Evolutionary conservation across 1,140 invertebrate species (phyloP), one percentile per base, ranked within the genome.

Genomic region (Drosophila kurseongensis): DNA sequence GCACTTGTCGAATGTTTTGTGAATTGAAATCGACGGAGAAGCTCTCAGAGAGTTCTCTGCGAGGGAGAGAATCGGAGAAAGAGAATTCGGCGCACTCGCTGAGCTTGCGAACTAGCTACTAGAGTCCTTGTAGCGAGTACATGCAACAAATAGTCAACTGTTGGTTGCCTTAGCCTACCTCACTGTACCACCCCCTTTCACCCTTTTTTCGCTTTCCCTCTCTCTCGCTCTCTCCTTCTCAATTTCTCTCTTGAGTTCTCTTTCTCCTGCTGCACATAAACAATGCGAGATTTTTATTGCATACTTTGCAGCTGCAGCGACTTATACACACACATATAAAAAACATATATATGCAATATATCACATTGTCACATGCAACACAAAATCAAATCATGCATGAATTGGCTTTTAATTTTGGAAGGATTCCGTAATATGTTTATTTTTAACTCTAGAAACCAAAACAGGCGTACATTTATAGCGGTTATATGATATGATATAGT

Each of bases 111-210:
- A 10, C 14, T 50, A 14, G 32, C 54, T 41, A 52, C 44, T 69
- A 12, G 42, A 68, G 47, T 62, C 18, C 32, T 44, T 10, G 32
- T 41, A 51, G 59, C 79, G 48, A 60, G 68, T 68, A 88, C 84
- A 89, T 88, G 84, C 84, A 88, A 88, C 84, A 88, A 88, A 89
- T 88, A 89, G 84, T 89, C 84, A 88, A 89, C 80, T 88, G 84
- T 89, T 88, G 84, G 84, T 84, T 88, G 84, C 66, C 84, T 73
- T 89, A 78, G 84, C 84, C 84, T 89, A 89, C 84, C 84, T 89
- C 84, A 89, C 84, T 89, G 80, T 83, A 82, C 36, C 57, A 63
- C 47, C 48, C 56, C 13, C 61, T 35, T n/a, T 29, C 32, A 5
- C 52, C 40, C 51, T 8, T 29, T 32, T 13, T 23, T 16, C 41